Conservation (phyloP, 2,797 vertebrate genomes). For the Falco berigora region DNA sequence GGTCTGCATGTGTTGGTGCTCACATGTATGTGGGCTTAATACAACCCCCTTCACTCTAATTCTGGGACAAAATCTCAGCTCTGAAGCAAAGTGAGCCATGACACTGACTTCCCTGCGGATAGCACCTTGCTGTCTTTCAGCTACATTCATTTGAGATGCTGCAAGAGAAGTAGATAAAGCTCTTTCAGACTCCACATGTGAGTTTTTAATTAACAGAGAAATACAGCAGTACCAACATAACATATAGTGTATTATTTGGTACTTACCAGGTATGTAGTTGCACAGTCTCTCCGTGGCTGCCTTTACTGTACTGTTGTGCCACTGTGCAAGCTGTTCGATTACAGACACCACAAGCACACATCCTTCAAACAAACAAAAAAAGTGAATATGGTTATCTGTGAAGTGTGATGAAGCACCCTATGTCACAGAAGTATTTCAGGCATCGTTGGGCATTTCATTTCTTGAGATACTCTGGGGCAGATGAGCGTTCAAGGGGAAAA, state of each 20-base stretch:
- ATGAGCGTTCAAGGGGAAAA: neutral
- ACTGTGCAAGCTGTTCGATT: constrained; percentile 72
- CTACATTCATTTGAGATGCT: neutral
- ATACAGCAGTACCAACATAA: neutral
- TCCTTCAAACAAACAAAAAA: constrained; percentile 54
- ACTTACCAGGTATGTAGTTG: constrained; percentile 74
- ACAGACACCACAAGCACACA: constrained; percentile 72
- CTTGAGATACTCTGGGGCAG: neutral
- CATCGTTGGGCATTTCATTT: neutral
- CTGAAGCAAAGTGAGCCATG: neutral
- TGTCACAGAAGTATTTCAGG: neutral
- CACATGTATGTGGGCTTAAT: neutral
- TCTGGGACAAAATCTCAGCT: neutral
- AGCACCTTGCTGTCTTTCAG: neutral
- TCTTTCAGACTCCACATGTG: neutral
- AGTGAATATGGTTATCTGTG: rapidly evolving
- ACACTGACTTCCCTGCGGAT: neutral
- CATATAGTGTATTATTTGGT: neutral
- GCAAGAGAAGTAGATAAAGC: neutral
- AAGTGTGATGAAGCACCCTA: neutral
- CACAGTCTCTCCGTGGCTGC: constrained; percentile 69
- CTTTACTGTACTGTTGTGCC: constrained; percentile 71
- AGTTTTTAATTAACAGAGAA: constrained; percentile 4
- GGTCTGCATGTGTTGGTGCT: neutral
- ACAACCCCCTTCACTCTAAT: neutral